Evolutionary conservation across 1,140 invertebrate species (phyloP), one percentile per base, ranked within the genome.

Genomic region (Drosophila pseudoobscura): DNA sequence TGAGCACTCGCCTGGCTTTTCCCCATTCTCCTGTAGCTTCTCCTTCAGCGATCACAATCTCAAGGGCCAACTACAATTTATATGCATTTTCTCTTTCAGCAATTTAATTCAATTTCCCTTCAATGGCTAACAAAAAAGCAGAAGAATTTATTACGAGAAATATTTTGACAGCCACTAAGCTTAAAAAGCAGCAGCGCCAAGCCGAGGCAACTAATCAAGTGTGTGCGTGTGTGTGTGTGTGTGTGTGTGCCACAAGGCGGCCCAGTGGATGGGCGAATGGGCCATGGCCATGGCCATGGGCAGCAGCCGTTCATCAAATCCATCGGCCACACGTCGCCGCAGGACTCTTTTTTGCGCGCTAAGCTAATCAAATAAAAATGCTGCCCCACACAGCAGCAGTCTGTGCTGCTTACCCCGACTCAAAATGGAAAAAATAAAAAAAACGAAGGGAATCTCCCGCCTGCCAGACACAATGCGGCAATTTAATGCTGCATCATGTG

Each of bases 401-500:
- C 29, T 31, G 29, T 31, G 29, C 29, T 31, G 29, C 29, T 31
- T 31, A 31, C 7, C 24, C 24, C 24, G 24, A 5, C 24, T 5
- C 5, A 24, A 24, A 24, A 24, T 5, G 3, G 6, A 24, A 24
- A 24, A 24, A 24, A 24, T 5, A 5, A 24, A 24, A 20, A 22
- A 46, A 17, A 50, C 35, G 35, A 45, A 49, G 35, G 52, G 68
- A 72, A 87, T 77, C 77, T 68, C 57, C 80, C 73, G 73, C 68
- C 64, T 56, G 60, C 70, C 80, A 82, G 78, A 80, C 74, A 90
- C 89, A 90, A 90, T 90, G 89, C 89, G 89, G 84, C 89, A 90
- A 90, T 90, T 90, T 90, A 90, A 90, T 90, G 89, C 89, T 90
- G 89, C 89, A 90, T 90, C 89, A 90, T 90, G 89, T 84, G 80